Percentiles rank a stretch among this genome's conserved stretches.
Evolutionary conservation across 2,797 vertebrate species (phyloP).

Genomic region (Antennarius maculatus): DNA sequence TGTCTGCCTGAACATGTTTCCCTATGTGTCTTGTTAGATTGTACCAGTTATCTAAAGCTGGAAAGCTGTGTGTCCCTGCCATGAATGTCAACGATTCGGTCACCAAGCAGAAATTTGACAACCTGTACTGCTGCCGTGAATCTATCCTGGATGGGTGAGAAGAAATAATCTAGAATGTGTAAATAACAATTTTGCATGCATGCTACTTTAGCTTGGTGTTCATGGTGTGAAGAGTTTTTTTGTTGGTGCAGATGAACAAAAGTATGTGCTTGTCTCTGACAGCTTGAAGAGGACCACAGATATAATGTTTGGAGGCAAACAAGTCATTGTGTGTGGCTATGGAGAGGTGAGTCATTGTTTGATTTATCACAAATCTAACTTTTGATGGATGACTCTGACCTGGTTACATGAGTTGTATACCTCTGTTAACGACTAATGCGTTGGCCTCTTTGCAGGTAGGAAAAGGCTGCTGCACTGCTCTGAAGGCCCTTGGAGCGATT

Average conservation of each 20-base stretch:
- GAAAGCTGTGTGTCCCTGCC: conserved; percentile 96
- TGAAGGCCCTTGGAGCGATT: conserved; percentile 95
- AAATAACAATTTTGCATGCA: background rate
- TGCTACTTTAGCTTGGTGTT: background rate
- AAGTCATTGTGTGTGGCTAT: conserved; percentile 97
- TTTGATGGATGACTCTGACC: conserved; percentile 10
- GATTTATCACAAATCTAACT: conserved; percentile 3
- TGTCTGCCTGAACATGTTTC: conserved; percentile 36
- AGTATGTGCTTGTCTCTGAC: conserved; percentile 54
- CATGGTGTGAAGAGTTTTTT: background rate
- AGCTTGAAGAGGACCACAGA: conserved; percentile 99
- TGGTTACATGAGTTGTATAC: conserved; percentile 10
- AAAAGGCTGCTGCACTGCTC: conserved; percentile 96
- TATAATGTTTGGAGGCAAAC: conserved; percentile 99
- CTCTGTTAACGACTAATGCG: conserved; percentile 11
- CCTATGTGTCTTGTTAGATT: conserved; percentile 81
- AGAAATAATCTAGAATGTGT: background rate
- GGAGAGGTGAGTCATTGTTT: conserved; percentile 89
- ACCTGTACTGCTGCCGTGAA: conserved; percentile 97
- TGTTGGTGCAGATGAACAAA: conserved; percentile 18
- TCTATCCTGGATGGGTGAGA: conserved; percentile 98
- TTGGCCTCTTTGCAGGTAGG: conserved; percentile 85
- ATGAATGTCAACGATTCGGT: conserved; percentile 99
- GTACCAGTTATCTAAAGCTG: conserved; percentile 97
- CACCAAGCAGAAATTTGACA: conserved; percentile 99